Conservation (phyloP, 2,888 invertebrate genomes). For the Hylaea fasciaria region DNA sequence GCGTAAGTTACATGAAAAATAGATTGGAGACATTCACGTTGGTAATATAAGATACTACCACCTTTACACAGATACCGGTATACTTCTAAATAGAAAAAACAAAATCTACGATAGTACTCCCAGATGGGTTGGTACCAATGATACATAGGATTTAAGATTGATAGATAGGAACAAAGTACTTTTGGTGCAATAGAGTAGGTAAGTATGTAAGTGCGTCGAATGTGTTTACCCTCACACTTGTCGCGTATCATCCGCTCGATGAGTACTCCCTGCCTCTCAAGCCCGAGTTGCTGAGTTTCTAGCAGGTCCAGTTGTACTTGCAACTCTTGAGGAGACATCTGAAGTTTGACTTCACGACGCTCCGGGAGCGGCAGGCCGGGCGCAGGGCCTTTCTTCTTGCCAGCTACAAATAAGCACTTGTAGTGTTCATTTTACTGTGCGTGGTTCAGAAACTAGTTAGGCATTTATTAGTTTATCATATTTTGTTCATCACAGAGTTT, state of each 20-base stretch:
- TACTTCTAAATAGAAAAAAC: not conserved
- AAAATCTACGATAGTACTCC: too few relatives aligned
- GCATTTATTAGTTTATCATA: too few relatives aligned
- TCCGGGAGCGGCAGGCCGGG: conserved; percentile 91
- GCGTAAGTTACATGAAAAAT: too few relatives aligned
- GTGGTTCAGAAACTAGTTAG: too few relatives aligned
- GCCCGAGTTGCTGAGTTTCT: conserved; percentile 93
- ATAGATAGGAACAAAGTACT: not conserved
- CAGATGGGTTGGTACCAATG: too few relatives aligned
- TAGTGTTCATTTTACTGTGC: too few relatives aligned
- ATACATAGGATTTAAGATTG: not conserved
- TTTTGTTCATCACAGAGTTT: too few relatives aligned
- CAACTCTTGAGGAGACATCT: conserved; percentile 86
- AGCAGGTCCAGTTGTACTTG: conserved; percentile 90
- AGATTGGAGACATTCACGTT: not conserved
- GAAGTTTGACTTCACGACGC: conserved; percentile 83
- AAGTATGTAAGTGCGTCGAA: conserved; percentile 64
- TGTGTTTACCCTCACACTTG: conserved; percentile 88
- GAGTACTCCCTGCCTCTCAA: conserved; percentile 95
- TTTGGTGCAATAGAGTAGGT: conserved; percentile 23
- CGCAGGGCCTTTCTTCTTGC: conserved; percentile 92
- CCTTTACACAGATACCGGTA: too few relatives aligned
- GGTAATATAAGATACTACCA: too few relatives aligned
- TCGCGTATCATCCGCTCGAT: conserved; percentile 95
- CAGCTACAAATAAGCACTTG: conserved; percentile 73